These are phyloP conservation scores for Neoitamus cyanurus DNA, from an alignment of 2,888 invertebrate genomes.

Conservation along the genomic window DNA sequence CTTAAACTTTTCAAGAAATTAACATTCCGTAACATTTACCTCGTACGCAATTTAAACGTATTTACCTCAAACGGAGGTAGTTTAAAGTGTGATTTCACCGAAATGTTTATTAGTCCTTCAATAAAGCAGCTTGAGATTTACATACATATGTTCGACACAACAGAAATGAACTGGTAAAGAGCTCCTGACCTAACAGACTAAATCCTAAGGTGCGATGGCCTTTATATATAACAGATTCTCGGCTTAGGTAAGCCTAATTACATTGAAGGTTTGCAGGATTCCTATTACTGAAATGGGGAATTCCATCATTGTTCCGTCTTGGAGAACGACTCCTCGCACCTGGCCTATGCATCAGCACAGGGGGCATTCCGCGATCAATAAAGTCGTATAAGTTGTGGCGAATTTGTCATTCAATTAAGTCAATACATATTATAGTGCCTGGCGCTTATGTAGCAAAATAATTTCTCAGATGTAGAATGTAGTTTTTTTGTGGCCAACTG, in stretches of 20 bases:
- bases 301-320: neutral
- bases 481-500: neutral
- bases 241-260: neutral
- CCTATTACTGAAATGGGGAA: neutral
- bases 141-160: neutral
- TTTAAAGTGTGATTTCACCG: no score
- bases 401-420: neutral
- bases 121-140: neutral
- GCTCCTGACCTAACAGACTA: neutral
- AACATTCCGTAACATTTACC: no score
- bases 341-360: neutral
- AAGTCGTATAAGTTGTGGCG: neutral
- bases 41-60: neutral
- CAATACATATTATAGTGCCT: neutral
- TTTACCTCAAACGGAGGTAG: neutral
- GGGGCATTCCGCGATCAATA: constrained; percentile 28
- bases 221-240: neutral
- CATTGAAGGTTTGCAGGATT: neutral
- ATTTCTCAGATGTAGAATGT: neutral
- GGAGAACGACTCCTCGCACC: neutral
- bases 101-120: no score
- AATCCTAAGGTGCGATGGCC: neutral
- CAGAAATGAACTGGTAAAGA: neutral
- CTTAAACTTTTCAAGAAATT: no score
- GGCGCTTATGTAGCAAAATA: neutral